Evolutionary conservation across 2,888 invertebrate genomes (phyloP).

Genomic region (Caenorhabditis uteleia): DNA sequence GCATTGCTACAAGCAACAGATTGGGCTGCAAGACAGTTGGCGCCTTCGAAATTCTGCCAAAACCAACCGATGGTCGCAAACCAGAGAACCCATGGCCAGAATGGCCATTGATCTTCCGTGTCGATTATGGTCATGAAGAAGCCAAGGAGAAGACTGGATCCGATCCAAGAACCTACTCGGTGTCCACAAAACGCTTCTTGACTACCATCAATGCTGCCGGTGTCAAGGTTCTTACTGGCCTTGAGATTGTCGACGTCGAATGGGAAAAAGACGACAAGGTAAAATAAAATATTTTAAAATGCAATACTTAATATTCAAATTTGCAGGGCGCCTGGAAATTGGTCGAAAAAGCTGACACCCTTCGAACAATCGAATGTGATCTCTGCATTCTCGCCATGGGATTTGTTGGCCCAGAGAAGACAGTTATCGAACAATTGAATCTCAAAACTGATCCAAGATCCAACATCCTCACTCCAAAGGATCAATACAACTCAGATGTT

Average conservation of each 20-base stretch:
- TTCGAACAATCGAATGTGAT: slow-evolving; percentile 81
- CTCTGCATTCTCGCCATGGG: slow-evolving; percentile 95
- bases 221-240: slow-evolving; percentile 77
- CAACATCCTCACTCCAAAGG: slow-evolving; percentile 83
- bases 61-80: slow-evolving; percentile 82
- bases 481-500: slow-evolving; percentile 81
- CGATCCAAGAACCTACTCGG: slow-evolving; percentile 91
- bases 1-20: slow-evolving; percentile 93
- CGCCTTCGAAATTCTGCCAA: slow-evolving; percentile 94
- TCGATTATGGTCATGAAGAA: slow-evolving; percentile 98
- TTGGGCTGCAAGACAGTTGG: slow-evolving; percentile 88
- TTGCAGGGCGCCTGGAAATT: slow-evolving; percentile 94
- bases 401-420: slow-evolving; percentile 75
- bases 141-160: slow-evolving; percentile 80
- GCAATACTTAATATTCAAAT: slow-evolving; percentile 17
- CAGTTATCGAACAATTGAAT: slow-evolving; percentile 81
- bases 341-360: slow-evolving; percentile 83
- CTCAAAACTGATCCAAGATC: slow-evolving; percentile 87
- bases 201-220: slow-evolving; percentile 57
- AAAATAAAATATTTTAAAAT: neutral
- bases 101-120: slow-evolving; percentile 92
- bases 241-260: slow-evolving; percentile 83
- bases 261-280: slow-evolving; percentile 60
- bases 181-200: slow-evolving; percentile 79
- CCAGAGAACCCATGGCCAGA: slow-evolving; percentile 98